Evolutionary conservation across 2,888 invertebrate species (phyloP).

Genomic region (Tryphoninae sp.): DNA sequence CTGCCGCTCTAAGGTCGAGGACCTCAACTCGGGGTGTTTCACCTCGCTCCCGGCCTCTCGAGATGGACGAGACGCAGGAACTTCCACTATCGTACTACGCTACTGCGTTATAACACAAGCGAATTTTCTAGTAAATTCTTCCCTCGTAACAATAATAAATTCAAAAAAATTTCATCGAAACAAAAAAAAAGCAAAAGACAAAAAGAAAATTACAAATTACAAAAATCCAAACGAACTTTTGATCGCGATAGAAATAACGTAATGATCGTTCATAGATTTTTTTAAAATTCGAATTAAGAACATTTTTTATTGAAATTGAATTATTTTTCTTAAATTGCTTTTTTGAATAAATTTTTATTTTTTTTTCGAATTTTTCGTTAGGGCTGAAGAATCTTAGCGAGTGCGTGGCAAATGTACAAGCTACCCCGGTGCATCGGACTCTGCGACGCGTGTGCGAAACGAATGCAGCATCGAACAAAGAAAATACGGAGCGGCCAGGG

Average conservation of each 20-base stretch:
- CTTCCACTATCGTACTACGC: slow-evolving; percentile 39
- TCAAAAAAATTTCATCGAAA: neutral
- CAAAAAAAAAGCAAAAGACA: neutral
- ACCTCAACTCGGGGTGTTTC: slow-evolving; percentile 69
- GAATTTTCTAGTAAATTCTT: neutral
- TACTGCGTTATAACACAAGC: slow-evolving; percentile 10
- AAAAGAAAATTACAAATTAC: neutral
- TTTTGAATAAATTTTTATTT: neutral
- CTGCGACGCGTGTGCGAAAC: slow-evolving; percentile 23
- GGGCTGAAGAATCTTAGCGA: slow-evolving; percentile 5
- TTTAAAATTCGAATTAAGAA: too few species aligned
- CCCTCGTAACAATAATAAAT: neutral
- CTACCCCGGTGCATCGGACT: slow-evolving; percentile 1
- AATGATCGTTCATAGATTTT: too few species aligned
- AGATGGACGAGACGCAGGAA: slow-evolving; percentile 64
- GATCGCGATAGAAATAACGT: too few species aligned
- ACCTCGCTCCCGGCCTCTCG: slow-evolving; percentile 65
- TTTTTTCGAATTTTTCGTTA: slow-evolving; percentile 7
- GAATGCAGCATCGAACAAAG: slow-evolving; percentile 53
- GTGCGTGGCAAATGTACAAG: slow-evolving; percentile 32
- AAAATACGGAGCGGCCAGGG: slow-evolving; percentile 21
- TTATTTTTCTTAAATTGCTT: neutral
- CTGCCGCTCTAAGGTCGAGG: slow-evolving; percentile 66
- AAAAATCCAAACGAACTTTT: too few species aligned
- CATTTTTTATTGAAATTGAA: too few species aligned